These are phyloP conservation scores for Apaloderma vittatum DNA, from an alignment of 2,113 vertebrate species.

Conservation along the genomic window DNA sequence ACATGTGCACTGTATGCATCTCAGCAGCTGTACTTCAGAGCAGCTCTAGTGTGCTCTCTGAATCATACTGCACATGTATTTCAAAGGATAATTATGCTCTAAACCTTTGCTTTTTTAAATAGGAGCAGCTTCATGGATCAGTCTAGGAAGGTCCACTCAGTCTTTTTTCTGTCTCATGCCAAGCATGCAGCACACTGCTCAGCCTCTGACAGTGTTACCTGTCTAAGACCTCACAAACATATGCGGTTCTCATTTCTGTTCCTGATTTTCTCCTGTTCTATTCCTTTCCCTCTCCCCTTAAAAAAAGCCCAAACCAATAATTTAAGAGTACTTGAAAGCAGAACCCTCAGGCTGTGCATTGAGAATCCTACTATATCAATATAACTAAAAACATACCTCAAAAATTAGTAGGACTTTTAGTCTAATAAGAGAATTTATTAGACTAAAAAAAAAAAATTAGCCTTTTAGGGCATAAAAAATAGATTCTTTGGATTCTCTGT, in stretches of 20 bases:
- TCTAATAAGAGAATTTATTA: neutral
- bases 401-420: neutral
- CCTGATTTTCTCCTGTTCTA: neutral
- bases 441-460: neutral
- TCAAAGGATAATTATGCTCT: neutral
- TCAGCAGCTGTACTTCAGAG: neutral
- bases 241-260: neutral
- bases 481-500: neutral
- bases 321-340: accelerated
- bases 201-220: neutral
- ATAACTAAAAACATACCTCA: neutral
- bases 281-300: neutral
- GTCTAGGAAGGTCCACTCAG: accelerated
- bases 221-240: neutral
- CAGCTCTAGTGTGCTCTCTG: neutral
- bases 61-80: neutral
- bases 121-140: neutral
- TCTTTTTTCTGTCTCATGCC: neutral
- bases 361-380: neutral
- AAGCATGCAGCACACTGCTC: neutral
- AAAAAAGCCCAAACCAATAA: accelerated
- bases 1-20: neutral
- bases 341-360: neutral
- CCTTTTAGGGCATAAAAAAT: neutral
- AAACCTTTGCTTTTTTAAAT: neutral